phyloP scores from a whole-genome alignment of 2,113 vertebrate genomes.

The Eubucco bourcierii region DNA sequence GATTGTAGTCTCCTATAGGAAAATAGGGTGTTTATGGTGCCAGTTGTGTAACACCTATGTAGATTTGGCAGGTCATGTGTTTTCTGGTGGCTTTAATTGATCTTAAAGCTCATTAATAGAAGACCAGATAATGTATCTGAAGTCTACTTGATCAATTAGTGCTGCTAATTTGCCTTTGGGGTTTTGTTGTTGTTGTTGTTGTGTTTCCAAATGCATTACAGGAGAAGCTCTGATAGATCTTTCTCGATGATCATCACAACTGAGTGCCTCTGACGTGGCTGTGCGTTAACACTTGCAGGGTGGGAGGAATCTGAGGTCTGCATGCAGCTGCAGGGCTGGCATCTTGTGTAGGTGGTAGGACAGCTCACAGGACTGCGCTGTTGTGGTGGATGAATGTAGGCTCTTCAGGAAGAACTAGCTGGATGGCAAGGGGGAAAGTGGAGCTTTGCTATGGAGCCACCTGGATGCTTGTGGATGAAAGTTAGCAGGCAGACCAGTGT shows the following conservation, averaged over 20 bases:
- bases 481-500: not conserved
- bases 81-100: not conserved
- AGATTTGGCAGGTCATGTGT: not conserved
- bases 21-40: not conserved
- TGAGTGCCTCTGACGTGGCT: not conserved
- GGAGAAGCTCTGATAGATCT: not conserved
- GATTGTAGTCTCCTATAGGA: not conserved
- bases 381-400: not conserved
- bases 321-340: not conserved
- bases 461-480: not conserved
- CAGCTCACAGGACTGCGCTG: not conserved
- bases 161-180: not conserved
- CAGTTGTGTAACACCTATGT: not conserved
- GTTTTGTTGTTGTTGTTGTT: not conserved
- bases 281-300: not conserved
- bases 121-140: not conserved
- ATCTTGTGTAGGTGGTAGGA: not conserved
- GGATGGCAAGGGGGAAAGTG: accelerated
- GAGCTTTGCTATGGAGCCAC: not conserved
- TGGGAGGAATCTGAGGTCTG: not conserved
- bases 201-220: not conserved
- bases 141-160: not conserved
- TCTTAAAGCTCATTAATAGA: not conserved
- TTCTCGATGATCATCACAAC: not conserved
- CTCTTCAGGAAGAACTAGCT: conserved; percentile 22